Evolutionary conservation across 1,140 invertebrate genomes (phyloP).

Genomic region (Drosophila bocki): DNA sequence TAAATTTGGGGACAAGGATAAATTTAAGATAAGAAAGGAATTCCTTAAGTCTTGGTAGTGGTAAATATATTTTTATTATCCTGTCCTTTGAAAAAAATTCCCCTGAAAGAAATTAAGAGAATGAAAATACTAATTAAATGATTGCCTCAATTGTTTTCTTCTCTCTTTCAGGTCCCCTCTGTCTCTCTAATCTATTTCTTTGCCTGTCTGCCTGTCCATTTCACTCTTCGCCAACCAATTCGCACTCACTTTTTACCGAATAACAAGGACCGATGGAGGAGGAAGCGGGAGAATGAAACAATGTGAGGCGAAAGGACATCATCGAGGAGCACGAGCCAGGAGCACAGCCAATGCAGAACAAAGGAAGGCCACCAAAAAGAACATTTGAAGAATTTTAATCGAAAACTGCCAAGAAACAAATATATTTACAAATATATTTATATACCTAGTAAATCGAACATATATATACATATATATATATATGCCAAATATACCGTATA

Average conservation of each 20-base stretch:
- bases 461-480: constrained; percentile 25
- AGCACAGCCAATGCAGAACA: constrained; percentile 37
- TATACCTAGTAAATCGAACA: constrained; percentile 39
- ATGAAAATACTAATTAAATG: constrained; percentile 60
- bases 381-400: constrained; percentile 80
- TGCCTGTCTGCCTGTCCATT: constrained; percentile 10
- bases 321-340: constrained; percentile 23
- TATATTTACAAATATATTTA: constrained; percentile 53
- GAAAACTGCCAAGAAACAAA: constrained; percentile 74
- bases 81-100: background rate
- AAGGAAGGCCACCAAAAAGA: constrained; percentile 43
- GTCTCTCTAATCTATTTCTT: background rate
- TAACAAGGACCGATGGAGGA: constrained; percentile 13
- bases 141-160: constrained; percentile 27
- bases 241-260: background rate
- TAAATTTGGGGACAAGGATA: too few relatives aligned
- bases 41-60: too few relatives aligned
- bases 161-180: constrained; percentile 14
- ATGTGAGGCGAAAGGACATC: constrained; percentile 22
- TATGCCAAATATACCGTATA: constrained; percentile 30
- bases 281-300: constrained; percentile 25
- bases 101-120: constrained; percentile 7
- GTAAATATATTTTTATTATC: too few relatives aligned
- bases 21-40: too few relatives aligned
- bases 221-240: constrained; percentile 8